A percentile compares a stretch with the other conserved stretches of the same genome.
phyloP scores from a whole-genome alignment of 30 jellyfish, hydroid and myxozoan species.

The Nemopilema nomurai region DNA sequence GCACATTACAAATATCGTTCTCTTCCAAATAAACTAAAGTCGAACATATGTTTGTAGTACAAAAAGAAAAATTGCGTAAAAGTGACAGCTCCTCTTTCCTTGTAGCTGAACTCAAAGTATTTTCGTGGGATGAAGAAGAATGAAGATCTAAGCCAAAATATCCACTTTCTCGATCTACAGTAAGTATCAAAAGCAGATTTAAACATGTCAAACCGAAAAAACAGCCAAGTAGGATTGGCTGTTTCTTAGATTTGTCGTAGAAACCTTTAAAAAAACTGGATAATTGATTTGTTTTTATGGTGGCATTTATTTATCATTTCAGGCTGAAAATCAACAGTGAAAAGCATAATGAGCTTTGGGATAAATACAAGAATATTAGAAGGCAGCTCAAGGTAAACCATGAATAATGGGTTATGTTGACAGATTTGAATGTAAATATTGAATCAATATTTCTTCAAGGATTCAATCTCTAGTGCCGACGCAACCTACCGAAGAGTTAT shows the following conservation, averaged over 20 bases:
- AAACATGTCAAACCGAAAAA: not conserved
- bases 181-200: not conserved
- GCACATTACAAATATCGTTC: not conserved
- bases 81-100: not conserved
- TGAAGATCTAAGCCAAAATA: slow-evolving; percentile 3
- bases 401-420: not conserved
- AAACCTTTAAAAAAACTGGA: not conserved
- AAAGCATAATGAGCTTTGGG: slow-evolving; percentile 16
- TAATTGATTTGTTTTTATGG: not conserved
- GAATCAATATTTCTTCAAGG: not conserved
- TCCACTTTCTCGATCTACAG: not conserved
- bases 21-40: not conserved
- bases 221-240: not conserved
- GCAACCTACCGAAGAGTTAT: not conserved
- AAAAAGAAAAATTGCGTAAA: not conserved
- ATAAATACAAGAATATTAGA: slow-evolving; percentile 1
- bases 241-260: not conserved
- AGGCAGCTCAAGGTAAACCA: slow-evolving; percentile 14
- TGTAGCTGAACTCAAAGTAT: slow-evolving; percentile 13
- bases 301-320: not conserved
- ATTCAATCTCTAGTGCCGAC: not conserved
- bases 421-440: not conserved
- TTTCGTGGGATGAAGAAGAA: not conserved
- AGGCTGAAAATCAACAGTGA: slow-evolving; percentile 1
- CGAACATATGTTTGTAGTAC: not conserved